Percentiles rank a stretch among this genome's conserved stretches.
Conservation (phyloP, 2,888 invertebrate species). For the Netelia virgata region DNA sequence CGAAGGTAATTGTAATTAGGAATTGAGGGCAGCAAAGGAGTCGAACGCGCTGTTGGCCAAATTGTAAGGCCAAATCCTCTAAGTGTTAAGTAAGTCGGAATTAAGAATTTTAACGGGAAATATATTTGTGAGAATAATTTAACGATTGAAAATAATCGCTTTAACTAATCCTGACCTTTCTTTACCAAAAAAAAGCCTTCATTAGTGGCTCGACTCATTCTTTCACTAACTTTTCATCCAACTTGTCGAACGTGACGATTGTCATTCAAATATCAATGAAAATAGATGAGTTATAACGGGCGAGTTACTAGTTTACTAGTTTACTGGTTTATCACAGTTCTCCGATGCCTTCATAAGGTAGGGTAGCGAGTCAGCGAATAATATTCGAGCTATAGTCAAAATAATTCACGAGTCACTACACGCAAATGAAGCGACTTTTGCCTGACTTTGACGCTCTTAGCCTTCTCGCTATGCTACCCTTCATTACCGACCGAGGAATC, state of each 20-base stretch:
- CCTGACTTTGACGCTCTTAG: background rate
- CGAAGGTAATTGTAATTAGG: conserved; percentile 86
- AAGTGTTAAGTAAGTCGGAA: conserved; percentile 85
- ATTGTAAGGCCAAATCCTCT: conserved; percentile 83
- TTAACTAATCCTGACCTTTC: background rate
- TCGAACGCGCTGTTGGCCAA: conserved; percentile 84
- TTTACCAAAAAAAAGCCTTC: background rate
- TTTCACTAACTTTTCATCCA: background rate
- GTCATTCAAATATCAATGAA: conserved; percentile 11
- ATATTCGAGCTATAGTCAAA: too few relatives aligned
- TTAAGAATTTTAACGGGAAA: conserved; percentile 80
- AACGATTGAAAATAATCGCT: conserved; percentile 44
- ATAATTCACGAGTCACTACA: background rate
- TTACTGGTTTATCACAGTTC: too few relatives aligned
- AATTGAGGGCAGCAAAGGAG: conserved; percentile 83
- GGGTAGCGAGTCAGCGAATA: too few relatives aligned
- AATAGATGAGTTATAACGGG: too few relatives aligned
- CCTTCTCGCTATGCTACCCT: conserved; percentile 1
- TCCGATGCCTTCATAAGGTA: too few relatives aligned
- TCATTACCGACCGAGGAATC: conserved; percentile 57
- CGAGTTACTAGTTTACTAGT: too few relatives aligned
- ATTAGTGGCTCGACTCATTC: background rate
- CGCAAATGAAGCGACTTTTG: background rate
- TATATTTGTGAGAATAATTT: conserved; percentile 26
- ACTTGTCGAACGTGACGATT: conserved; percentile 34